Percentiles rank a stretch among this genome's conserved stretches.
phyloP scores from a whole-genome alignment of 2,888 invertebrate genomes.

The Eilema sororculum region DNA sequence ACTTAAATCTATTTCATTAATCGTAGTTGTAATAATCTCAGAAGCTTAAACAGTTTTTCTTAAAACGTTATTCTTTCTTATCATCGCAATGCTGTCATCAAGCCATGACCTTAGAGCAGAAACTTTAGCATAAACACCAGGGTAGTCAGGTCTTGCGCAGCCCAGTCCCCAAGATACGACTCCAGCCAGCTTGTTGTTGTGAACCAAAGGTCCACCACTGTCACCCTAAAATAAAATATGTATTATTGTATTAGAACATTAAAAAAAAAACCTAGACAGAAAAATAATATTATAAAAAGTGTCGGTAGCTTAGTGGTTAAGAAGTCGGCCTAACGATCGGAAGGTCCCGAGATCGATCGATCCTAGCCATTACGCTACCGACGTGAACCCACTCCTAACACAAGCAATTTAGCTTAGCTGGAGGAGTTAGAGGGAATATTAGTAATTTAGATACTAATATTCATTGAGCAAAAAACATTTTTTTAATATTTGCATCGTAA shows the following conservation, averaged over 20 bases:
- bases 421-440: too few species aligned
- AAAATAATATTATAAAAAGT: too few species aligned
- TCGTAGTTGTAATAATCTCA: neutral
- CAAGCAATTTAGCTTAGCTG: too few species aligned
- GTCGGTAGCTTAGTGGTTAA: too few species aligned
- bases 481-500: too few species aligned
- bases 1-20: neutral
- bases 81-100: slow-evolving; percentile 61
- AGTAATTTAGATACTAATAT: too few species aligned
- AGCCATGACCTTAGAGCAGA: slow-evolving; percentile 77
- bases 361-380: too few species aligned
- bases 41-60: slow-evolving; percentile 31
- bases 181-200: slow-evolving; percentile 79
- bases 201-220: slow-evolving; percentile 80
- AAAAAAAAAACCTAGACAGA: neutral
- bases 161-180: slow-evolving; percentile 83
- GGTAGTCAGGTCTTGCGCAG: slow-evolving; percentile 79
- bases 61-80: slow-evolving; percentile 63
- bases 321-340: too few species aligned
- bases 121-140: slow-evolving; percentile 81
- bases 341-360: too few species aligned
- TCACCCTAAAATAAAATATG: slow-evolving; percentile 70
- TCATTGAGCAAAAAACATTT: too few species aligned
- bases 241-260: neutral
- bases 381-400: too few species aligned